A percentile compares a stretch with the other conserved stretches of the same genome.
phyloP scores from a whole-genome alignment of 2,113 vertebrate genomes.

The Danio rerio region DNA sequence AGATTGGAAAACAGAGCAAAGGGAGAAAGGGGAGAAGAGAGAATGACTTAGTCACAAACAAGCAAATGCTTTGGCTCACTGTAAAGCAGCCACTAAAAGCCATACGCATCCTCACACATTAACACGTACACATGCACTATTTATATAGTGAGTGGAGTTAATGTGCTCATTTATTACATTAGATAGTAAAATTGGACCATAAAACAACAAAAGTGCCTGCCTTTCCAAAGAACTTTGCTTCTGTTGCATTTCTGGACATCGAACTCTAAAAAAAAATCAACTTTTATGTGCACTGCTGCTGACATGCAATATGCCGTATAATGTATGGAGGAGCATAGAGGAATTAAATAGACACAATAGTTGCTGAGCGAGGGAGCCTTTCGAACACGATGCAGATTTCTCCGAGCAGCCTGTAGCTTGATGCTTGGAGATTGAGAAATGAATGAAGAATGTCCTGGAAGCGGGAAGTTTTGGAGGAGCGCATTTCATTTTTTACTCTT shows the following conservation, averaged over 20 bases:
- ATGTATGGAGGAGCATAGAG: slow-evolving; percentile 62
- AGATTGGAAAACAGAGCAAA: background rate
- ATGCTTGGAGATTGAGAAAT: background rate
- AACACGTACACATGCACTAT: slow-evolving; percentile 62
- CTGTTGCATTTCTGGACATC: slow-evolving; percentile 73
- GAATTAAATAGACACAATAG: slow-evolving; percentile 60
- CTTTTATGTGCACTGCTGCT: slow-evolving; percentile 69
- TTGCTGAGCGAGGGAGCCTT: slow-evolving; percentile 51
- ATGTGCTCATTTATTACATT: slow-evolving; percentile 72
- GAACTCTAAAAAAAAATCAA: slow-evolving; percentile 65
- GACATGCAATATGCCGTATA: slow-evolving; percentile 61
- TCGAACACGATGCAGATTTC: background rate
- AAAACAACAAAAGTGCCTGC: slow-evolving; percentile 71
- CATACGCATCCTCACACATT: slow-evolving; percentile 33
- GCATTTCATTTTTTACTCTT: too few species aligned
- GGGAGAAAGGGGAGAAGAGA: background rate
- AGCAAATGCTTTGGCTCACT: slow-evolving; percentile 61
- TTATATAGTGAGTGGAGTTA: slow-evolving; percentile 63
- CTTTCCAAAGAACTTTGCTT: slow-evolving; percentile 69
- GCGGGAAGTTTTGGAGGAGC: background rate
- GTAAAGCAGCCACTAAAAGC: slow-evolving; percentile 40
- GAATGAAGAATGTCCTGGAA: background rate
- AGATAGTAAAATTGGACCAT: slow-evolving; percentile 71
- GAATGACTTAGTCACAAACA: slow-evolving; percentile 52
- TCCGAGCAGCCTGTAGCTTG: background rate